Base-by-base conservation (phyloP, 2,888 invertebrate species). In the Philereme vetulata region DNA sequence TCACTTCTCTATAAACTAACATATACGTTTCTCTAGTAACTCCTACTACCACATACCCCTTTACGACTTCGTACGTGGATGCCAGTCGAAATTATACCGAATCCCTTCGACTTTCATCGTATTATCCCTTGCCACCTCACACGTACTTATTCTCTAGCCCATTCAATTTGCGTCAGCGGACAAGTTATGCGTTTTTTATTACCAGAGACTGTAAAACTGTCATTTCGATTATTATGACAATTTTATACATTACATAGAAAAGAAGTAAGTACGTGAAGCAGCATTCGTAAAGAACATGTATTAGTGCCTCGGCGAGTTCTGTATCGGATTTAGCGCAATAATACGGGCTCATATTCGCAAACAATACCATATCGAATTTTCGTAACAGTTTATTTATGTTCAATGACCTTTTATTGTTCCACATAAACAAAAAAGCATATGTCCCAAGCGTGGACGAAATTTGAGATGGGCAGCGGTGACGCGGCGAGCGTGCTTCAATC, bases 171-270 rank as follows among this genome's bases (percentile, higher is more conserved):
- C 78, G 80, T 75, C 81, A 78, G 70, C 74, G 68, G 71, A 78
- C 82, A 80, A 81, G 85, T 90, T 88, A 90, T 87, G 84, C 78
- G 82, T 88, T 89, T 90, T 90, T 90, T 90, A 90, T 90, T 89
- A 81, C 82, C 76, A 62, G 72, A 75, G 67, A 78, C 87, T 81
- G 90, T 87, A 86, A 88, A 88, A 85, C 70, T 78, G 85, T 82
- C 81, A 74, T 80, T 78, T 81, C 77, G 76, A 81, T 87, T 79
- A 80, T 80, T 83, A 81, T 78, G 73, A 79, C 66, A 71, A 76
- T 79, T 79, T 75, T 70, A 72, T 70, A 73, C 62, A 74, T 66
- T 21, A 21, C 70, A 72, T 69, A 58, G 53, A 65, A 66, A 65
- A 64, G 65, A 66, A 59, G 68, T 63, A 66, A 59, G 68, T 63